These are phyloP conservation scores for Stictocephala bisonia DNA, from an alignment of 2,888 invertebrate genomes.

Conservation along the genomic window DNA sequence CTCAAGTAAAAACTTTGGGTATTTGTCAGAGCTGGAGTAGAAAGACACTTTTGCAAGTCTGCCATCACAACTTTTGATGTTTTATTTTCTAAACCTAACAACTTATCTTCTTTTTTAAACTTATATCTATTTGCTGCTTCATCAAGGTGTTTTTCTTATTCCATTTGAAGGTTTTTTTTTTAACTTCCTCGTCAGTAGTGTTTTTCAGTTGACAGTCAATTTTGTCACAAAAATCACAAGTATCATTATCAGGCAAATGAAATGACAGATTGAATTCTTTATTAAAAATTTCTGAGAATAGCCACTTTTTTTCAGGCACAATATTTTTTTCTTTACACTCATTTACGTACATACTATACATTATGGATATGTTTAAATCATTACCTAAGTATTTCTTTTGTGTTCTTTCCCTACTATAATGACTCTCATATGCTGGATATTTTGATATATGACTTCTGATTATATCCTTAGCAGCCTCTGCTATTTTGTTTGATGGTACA, in stretches of 20 bases:
- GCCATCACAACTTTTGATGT: constrained; percentile 13
- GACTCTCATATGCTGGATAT: not conserved
- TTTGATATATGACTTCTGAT: constrained; percentile 13
- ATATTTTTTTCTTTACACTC: constrained; percentile 13
- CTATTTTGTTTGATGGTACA: constrained; percentile 13
- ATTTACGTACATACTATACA: constrained; percentile 13
- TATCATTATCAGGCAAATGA: constrained; percentile 6
- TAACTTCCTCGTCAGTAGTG: constrained; percentile 9
- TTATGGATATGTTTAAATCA: constrained; percentile 10
- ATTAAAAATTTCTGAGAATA: constrained; percentile 9
- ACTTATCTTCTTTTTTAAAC: constrained; percentile 13
- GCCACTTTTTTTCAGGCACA: too few relatives aligned
- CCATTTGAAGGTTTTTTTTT: constrained; percentile 9
- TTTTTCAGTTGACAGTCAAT: constrained; percentile 13
- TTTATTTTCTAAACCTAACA: constrained; percentile 5
- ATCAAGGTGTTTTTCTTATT: constrained; percentile 1
- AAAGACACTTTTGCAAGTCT: constrained; percentile 13
- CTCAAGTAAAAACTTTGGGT: constrained; percentile 9
- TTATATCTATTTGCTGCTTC: constrained; percentile 13
- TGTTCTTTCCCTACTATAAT: constrained; percentile 1
- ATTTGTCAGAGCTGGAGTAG: constrained; percentile 13
- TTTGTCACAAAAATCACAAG: constrained; percentile 7
- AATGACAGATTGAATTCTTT: constrained; percentile 10
- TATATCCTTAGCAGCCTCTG: constrained; percentile 9
- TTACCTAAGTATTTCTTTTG: constrained; percentile 13